Conservation (phyloP, 2,113 vertebrate species). For the Heterochromis multidens region DNA sequence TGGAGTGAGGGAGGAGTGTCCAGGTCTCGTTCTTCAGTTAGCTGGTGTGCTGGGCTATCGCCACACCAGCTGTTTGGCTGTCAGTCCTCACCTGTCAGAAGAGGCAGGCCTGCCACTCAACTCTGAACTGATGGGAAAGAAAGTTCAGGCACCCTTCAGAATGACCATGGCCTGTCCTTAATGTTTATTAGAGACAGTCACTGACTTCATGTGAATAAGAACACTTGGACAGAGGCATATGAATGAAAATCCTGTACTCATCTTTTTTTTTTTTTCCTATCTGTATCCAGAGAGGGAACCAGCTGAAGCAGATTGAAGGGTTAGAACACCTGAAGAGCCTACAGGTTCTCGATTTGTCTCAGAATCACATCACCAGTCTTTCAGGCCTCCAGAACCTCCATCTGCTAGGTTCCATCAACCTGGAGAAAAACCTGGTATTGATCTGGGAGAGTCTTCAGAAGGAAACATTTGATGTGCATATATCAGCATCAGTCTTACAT, state of each 20-base stretch:
- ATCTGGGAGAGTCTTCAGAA: background rate
- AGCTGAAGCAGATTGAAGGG: constrained; percentile 78
- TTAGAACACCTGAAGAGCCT: constrained; percentile 78
- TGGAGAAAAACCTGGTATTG: constrained; percentile 88
- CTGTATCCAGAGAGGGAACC: constrained; percentile 81
- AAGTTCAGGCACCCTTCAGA: constrained; percentile 23
- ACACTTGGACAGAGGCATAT: background rate
- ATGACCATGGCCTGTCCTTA: constrained; percentile 5
- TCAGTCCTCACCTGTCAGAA: constrained; percentile 62
- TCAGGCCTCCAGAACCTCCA: constrained; percentile 81
- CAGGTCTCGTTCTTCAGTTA: constrained; percentile 35
- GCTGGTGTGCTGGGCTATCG: constrained; percentile 45
- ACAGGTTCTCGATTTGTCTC: constrained; percentile 82
- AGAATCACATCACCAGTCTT: constrained; percentile 82
- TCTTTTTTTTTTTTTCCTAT: background rate
- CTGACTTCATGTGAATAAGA: constrained; percentile 5
- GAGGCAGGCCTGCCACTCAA: constrained; percentile 50
- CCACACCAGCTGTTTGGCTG: constrained; percentile 69
- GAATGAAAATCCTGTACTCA: background rate
- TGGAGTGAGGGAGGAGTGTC: constrained; percentile 30
- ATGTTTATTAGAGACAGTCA: constrained; percentile 44
- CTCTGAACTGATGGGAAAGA: constrained; percentile 2
- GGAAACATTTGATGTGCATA: background rate
- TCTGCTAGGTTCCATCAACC: constrained; percentile 78
- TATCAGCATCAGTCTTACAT: background rate